A percentile compares a stretch with the other conserved stretches of the same genome.
Evolutionary conservation across 2,113 vertebrate genomes (phyloP).

Genomic region (Machaerirhynchus nigripectus): DNA sequence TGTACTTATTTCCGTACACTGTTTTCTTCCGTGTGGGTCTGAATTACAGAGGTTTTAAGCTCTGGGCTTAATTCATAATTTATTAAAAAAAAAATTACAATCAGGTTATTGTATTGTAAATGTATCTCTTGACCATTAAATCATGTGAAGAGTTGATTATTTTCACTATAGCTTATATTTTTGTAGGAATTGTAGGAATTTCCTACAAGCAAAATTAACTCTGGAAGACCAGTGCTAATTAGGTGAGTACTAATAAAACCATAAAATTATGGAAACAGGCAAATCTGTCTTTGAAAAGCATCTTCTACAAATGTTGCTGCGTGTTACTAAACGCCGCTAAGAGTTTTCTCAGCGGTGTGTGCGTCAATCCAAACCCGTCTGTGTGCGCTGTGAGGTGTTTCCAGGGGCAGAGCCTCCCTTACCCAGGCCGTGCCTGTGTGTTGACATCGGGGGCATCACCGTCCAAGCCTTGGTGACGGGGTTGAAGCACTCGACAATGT

Average conservation of each 20-base stretch:
- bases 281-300: background rate
- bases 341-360: background rate
- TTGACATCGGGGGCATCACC: slow-evolving; percentile 97
- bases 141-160: background rate
- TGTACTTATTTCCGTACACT: background rate
- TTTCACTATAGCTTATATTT: background rate
- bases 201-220: background rate
- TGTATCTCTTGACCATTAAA: background rate
- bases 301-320: background rate
- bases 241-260: background rate
- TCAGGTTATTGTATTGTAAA: background rate
- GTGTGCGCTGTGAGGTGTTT: background rate
- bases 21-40: background rate
- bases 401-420: background rate
- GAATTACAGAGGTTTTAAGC: background rate
- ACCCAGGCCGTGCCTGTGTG: slow-evolving; percentile 95
- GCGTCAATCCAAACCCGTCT: no score
- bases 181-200: no score
- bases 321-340: background rate
- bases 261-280: background rate
- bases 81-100: background rate
- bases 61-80: background rate
- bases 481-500: slow-evolving; percentile 95
- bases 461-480: slow-evolving; percentile 89
- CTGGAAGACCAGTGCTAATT: background rate